Evolutionary conservation across 2,797 vertebrate genomes (phyloP).

Genomic region (Phrynocephalus guinanensis): DNA sequence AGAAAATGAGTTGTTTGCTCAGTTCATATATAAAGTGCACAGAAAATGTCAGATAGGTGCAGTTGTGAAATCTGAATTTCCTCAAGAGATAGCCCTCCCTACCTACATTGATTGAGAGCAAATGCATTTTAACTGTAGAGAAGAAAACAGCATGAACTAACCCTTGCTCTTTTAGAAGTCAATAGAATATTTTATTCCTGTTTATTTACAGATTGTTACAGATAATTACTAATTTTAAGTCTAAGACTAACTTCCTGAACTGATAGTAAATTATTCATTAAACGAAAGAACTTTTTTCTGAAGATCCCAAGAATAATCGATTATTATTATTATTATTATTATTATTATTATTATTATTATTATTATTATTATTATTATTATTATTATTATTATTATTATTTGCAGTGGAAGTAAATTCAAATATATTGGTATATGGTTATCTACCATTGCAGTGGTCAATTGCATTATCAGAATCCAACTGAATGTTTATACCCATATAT

Average conservation of each 20-base stretch:
- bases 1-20: neutral
- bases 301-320: conserved; percentile 43
- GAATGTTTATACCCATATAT: too few species aligned
- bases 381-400: too few species aligned
- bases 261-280: conserved; percentile 58
- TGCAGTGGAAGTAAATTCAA: neutral
- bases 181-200: neutral
- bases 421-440: neutral
- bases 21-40: neutral
- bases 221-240: conserved; percentile 45
- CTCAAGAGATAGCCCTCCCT: neutral
- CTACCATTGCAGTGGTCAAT: too few species aligned
- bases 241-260: conserved; percentile 47
- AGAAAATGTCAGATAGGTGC: neutral
- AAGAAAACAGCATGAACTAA: neutral
- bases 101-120: neutral
- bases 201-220: conserved; percentile 47
- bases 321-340: too few species aligned
- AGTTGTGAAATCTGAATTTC: neutral
- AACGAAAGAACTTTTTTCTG: conserved; percentile 41
- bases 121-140: conserved; percentile 9
- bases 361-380: too few species aligned
- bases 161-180: conserved; percentile 12
- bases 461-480: too few species aligned
- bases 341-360: too few species aligned